phyloP scores from a whole-genome alignment of 2,113 vertebrate species.

The Motacilla alba region DNA sequence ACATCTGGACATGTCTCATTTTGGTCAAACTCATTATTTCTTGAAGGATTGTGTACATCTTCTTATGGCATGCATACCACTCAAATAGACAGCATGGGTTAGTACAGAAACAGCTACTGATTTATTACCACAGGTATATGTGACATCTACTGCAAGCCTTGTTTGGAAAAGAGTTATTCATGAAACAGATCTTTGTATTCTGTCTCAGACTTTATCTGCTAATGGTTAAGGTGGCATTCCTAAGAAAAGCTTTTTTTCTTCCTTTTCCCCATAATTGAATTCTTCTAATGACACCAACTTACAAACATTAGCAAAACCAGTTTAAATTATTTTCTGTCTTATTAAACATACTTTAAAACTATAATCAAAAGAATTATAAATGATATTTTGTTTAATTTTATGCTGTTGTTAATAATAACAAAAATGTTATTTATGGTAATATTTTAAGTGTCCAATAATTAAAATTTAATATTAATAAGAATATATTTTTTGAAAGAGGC shows the following conservation, averaged over 20 bases:
- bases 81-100: background rate
- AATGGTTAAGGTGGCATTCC: background rate
- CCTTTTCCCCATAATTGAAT: background rate
- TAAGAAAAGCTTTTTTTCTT: background rate
- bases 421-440: background rate
- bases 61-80: background rate
- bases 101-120: background rate
- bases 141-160: background rate
- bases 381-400: background rate
- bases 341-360: background rate
- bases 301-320: background rate
- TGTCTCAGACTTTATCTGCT: background rate
- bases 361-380: background rate
- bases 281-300: background rate
- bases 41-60: background rate
- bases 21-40: background rate
- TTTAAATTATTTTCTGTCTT: background rate
- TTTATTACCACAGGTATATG: background rate
- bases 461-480: background rate
- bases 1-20: background rate
- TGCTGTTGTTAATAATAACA: background rate
- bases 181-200: background rate
- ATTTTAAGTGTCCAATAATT: background rate
- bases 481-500: background rate
- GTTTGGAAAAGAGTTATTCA: background rate